Evolutionary conservation across 2,797 vertebrate species (phyloP), one percentile per base, ranked within the genome.

Genomic region (Gymnoscopelus microlampas): DNA sequence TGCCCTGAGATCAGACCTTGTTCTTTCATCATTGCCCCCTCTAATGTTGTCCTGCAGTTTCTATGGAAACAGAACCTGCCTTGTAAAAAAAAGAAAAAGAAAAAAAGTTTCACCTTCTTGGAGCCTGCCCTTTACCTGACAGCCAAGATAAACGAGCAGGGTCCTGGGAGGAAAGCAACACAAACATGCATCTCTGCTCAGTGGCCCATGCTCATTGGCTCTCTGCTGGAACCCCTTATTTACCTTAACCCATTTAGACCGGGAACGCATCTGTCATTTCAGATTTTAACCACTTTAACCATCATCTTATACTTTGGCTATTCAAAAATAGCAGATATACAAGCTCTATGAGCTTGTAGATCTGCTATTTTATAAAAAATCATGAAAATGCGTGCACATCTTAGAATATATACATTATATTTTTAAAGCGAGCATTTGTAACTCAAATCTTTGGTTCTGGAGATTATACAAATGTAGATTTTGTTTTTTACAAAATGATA

Each of bases 111-210:
- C 90, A 92, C 90, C 89, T 94, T 84, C 90, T 90, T 80, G 65
- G 78, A 54, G 72, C 77, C 87, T 95, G 94, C 93, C 87, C 84
- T 90, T 94, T 92, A 91, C 71, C 77, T 94, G 90, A 86, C 92
- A 91, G 88, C 88, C 88, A 87, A 91, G 87, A 94, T 93, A 90
- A 94, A 94, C 89, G 77, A 89, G 88, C 89, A 9, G 74, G 81
- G 90, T 90, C 85, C 91, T 74, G 88, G 80, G 90, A 88, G 80
- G 79, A 76, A 83, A 88, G 73, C 83, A 91, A 80, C 87, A 79
- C 84, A 88, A 88, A 93, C 92, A 92, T 90, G 88, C 89, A 83
- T 92, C 92, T 87, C 88, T 93, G 89, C 89, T 87, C 87, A 83
- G 88, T 85, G 87, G 80, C 78, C 87, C 81, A 65, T 90, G 86